Conservation (phyloP, 2,888 invertebrate species). For the Philhelius pedissequus region DNA sequence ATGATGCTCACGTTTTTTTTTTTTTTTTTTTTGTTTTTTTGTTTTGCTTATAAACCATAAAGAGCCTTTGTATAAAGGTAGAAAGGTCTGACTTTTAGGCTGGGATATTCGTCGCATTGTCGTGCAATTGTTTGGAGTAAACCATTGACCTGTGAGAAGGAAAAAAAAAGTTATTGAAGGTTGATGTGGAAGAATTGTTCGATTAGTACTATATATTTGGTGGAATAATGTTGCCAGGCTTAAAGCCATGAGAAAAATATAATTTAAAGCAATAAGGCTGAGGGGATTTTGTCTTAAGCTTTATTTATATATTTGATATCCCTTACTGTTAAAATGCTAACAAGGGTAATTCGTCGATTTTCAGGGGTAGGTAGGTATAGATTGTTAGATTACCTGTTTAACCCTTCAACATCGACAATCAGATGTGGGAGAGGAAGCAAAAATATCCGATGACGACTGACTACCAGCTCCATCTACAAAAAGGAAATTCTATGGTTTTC, state of each 20-base stretch:
- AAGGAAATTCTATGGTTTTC: too few species aligned
- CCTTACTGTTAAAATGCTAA: too few species aligned
- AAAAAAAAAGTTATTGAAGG: slow-evolving; percentile 23
- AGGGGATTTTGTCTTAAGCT: too few species aligned
- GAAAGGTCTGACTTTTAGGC: background rate
- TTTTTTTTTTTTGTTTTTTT: background rate
- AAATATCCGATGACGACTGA: too few species aligned
- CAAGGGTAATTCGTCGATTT: too few species aligned
- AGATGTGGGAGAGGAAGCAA: too few species aligned
- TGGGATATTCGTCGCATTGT: slow-evolving; percentile 39
- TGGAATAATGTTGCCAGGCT: background rate
- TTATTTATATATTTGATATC: too few species aligned
- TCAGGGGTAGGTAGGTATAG: too few species aligned
- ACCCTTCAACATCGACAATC: too few species aligned
- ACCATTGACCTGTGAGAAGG: slow-evolving; percentile 26
- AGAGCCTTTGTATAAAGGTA: slow-evolving; percentile 20
- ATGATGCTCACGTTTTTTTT: slow-evolving; percentile 55
- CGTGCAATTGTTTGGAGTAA: slow-evolving; percentile 45
- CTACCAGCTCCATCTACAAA: too few species aligned
- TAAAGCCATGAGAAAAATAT: background rate
- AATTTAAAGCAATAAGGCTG: too few species aligned
- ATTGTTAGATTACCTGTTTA: too few species aligned
- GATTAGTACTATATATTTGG: background rate
- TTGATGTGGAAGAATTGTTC: slow-evolving; percentile 15
- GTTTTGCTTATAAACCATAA: background rate